Conservation (phyloP, 2,888 invertebrate species). For the Erebia ligea region DNA sequence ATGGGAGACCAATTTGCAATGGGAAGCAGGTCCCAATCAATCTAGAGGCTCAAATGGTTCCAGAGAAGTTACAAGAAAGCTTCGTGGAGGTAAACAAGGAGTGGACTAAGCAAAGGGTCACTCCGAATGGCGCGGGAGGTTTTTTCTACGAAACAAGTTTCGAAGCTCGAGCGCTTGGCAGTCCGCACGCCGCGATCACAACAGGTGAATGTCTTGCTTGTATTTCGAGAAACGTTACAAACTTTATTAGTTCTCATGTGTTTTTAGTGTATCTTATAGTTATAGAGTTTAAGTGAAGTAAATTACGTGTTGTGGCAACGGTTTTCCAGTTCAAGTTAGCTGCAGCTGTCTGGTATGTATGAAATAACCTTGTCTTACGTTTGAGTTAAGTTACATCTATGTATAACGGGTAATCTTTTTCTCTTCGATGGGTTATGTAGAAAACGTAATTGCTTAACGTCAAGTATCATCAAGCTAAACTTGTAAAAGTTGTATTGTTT, state of each 20-base stretch:
- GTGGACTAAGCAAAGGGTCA: conserved; percentile 77
- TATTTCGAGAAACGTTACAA: conserved; percentile 30
- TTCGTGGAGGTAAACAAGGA: conserved; percentile 67
- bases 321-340: background rate
- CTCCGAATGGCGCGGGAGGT: conserved; percentile 68
- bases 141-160: conserved; percentile 85
- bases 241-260: conserved; percentile 44
- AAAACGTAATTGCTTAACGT: conserved; percentile 11
- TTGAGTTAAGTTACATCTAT: conserved; percentile 19
- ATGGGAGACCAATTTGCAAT: conserved; percentile 14
- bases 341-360: conserved; percentile 10
- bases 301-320: conserved; percentile 12
- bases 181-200: conserved; percentile 76
- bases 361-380: conserved; percentile 11
- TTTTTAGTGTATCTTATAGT: conserved; percentile 25
- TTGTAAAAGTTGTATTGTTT: background rate
- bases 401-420: conserved; percentile 27
- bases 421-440: conserved; percentile 20
- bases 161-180: conserved; percentile 81
- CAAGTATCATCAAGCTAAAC: background rate
- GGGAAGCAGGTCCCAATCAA: conserved; percentile 50
- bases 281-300: background rate
- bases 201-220: conserved; percentile 78
- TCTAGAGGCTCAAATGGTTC: conserved; percentile 73
- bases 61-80: conserved; percentile 74